These are phyloP conservation scores for Oscheius sp. DNA, from an alignment of 2,888 invertebrate genomes.

Conservation along the genomic window DNA sequence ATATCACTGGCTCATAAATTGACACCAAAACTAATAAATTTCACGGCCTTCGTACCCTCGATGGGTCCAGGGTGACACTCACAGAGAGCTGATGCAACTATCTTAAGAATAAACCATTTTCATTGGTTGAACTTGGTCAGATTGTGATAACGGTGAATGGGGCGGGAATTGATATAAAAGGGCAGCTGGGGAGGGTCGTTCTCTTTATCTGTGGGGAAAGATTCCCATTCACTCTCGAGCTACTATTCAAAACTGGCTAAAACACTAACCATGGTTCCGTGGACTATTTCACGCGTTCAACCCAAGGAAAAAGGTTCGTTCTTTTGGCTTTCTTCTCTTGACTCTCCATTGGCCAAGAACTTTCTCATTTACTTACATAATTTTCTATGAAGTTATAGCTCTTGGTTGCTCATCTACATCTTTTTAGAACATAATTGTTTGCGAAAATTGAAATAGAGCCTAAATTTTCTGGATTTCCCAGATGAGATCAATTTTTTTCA, in stretches of 20 bases:
- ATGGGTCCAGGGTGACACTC: slow-evolving; percentile 2
- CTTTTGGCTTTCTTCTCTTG: not conserved
- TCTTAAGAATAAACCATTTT: slow-evolving; percentile 17
- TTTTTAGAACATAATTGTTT: too few species aligned
- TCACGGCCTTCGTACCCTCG: not conserved
- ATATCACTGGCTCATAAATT: slow-evolving; percentile 17
- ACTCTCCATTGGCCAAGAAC: not conserved
- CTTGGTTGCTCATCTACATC: too few species aligned
- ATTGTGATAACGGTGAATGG: not conserved
- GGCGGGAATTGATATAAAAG: slow-evolving; percentile 15
- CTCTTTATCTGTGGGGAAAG: not conserved
- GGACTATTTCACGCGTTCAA: slow-evolving; percentile 25
- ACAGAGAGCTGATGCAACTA: slow-evolving; percentile 22
- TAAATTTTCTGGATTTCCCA: too few species aligned
- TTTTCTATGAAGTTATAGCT: too few species aligned
- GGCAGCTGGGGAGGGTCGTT: not conserved
- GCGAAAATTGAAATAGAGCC: too few species aligned
- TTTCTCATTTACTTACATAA: not conserved
- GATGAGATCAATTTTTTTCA: too few species aligned
- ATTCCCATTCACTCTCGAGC: too few species aligned
- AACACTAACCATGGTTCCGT: slow-evolving; percentile 11
- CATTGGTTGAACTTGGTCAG: not conserved
- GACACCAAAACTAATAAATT: slow-evolving; percentile 6
- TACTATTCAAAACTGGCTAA: slow-evolving; percentile 14
- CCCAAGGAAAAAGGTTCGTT: slow-evolving; percentile 6